Evolutionary conservation across 2,888 invertebrate species (phyloP), one percentile per base, ranked within the genome.

Genomic region (Marronus borbonicus): DNA sequence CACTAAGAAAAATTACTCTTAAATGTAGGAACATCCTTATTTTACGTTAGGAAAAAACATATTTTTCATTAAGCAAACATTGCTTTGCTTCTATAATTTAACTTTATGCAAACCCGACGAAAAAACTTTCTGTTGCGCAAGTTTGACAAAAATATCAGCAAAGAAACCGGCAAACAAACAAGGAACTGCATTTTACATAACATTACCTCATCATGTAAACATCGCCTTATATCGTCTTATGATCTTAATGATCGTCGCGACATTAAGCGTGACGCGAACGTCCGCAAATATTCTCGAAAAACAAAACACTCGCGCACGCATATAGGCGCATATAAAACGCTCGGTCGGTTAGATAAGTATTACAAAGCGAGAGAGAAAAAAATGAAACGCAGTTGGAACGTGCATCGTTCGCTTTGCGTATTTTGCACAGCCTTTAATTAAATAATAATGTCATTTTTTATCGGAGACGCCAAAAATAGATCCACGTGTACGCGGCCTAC

Each of bases 401-500:
- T 72, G 72, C 72, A 72, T 60, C 72, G 58, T 20, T 14, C 49
- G 49, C 58, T 72, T 72, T 39, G 72, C 72, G 72, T 60, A 72
- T 72, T 72, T 72, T 72, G 58, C 72, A 72, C 39, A 58, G 58
- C 55, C 72, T 60, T 58, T 72, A 72, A 72, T 72, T 72, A 72
- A 72, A 72, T 58, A 72, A 72, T 72, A 72, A 72, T 72, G 72
- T 72, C 58, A 58, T 72, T 72, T 72, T 72, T 72, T 72, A 72
- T 72, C 58, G 28, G 72, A 24, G 52, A 72, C 72, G 72, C 36
- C 72, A 49, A 77, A 77, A 77, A 77, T 77, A 77, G 77, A 49
- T 60, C 77, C 77, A 77, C 77, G 77, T 77, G 77, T 70, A 20
- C 70, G 64, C 70, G 24, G 70, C 77, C 70, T 36, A 77, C 69